Base-by-base conservation (phyloP, 2,797 vertebrate genomes). In the Tinamus major region DNA sequence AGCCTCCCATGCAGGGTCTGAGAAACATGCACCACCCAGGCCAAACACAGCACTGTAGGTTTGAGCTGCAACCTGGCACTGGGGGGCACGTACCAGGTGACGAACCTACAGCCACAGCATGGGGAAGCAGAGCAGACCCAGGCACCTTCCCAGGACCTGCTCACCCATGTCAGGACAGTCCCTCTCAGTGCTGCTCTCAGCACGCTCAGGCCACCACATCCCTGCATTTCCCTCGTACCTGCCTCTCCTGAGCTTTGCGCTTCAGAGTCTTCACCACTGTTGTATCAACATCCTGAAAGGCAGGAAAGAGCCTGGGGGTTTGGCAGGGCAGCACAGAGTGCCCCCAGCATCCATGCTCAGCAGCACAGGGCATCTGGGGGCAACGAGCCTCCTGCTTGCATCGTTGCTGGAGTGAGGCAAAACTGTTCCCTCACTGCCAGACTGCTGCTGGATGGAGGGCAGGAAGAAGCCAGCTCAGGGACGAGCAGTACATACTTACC, bases 281-380 rank as follows among this genome's bases (percentile, higher is more conserved):
- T 0, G 91, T 65, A 78, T 98, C 98, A 77, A 98, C 90, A 61
- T 98, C 98, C 98, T 99, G 94, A 85, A 95, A 92, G n/a, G 44
- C 46, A 96, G 62, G 0, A 1, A 27, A 13, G 48, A 69, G 35
- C 27, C 39, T 20, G 8, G 24, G 24, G 35, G 29, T 19, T 26
- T 37, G 48, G 35, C 29, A 59, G 33, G 31, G 63, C 67, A 62
- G 26, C 27, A 56, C 1, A 3, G 59, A 23, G 42, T 51, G 69
- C 8, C 37, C 80, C 75, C 39, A 37, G 2, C 26, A 63, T 8
- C 31, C 4, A 2, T 13, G 71, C 21, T 27, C 19, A 70, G 68
- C 75, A 81, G 70, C 44, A 19, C 9, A 31, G 62, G 65, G 46
- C 26, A 24, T 33, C 61, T 44, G 77, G 65, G 70, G 44, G 55